Percentiles rank a stretch among this genome's conserved stretches.
Evolutionary conservation across 2,797 vertebrate genomes (phyloP).

Genomic region (Sitta carolinensis): DNA sequence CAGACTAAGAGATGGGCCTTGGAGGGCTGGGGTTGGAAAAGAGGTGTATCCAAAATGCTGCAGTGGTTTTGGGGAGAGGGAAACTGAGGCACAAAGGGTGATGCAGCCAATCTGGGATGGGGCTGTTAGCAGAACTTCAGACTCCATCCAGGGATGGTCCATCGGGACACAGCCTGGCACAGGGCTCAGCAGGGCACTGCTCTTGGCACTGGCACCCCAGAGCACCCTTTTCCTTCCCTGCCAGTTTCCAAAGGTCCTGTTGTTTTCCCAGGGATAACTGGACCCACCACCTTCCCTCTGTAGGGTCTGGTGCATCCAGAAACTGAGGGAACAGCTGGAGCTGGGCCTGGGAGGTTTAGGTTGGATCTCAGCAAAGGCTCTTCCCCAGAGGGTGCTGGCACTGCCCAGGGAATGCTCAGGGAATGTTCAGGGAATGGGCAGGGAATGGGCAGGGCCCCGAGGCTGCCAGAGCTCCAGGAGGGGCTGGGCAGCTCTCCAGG

Average conservation of each 20-base stretch:
- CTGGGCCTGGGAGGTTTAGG: accelerated
- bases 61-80: background rate
- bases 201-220: background rate
- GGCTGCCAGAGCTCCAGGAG: background rate
- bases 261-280: background rate
- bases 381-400: background rate
- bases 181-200: background rate
- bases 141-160: background rate
- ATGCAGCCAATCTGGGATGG: accelerated
- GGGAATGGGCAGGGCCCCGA: background rate
- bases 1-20: too few species aligned
- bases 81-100: background rate
- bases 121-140: accelerated
- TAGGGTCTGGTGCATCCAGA: accelerated
- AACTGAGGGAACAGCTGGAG: accelerated
- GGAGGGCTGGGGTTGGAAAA: background rate
- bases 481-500: accelerated
- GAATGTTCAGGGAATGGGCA: background rate
- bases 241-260: background rate
- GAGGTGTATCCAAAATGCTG: background rate
- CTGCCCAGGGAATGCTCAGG: background rate
- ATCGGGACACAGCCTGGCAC: accelerated
- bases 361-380: accelerated
- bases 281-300: background rate
- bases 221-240: background rate